phyloP scores from a whole-genome alignment of 2,113 vertebrate genomes.

The Bubo bubo region DNA sequence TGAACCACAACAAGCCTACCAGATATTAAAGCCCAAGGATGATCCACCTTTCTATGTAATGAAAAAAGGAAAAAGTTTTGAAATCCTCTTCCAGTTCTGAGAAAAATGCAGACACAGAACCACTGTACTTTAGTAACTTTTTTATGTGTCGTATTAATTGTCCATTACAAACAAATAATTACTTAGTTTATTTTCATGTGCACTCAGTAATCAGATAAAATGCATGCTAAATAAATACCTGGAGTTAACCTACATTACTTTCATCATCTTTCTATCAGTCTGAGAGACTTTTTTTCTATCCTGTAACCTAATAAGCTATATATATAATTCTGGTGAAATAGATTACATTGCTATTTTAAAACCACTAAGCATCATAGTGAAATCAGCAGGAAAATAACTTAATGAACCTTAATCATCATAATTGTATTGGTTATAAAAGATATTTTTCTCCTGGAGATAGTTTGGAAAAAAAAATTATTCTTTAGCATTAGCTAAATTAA shows the following conservation, averaged over 20 bases:
- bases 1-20: background rate
- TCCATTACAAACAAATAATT: constrained; percentile 30
- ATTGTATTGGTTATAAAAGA: constrained; percentile 47
- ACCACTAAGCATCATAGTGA: background rate
- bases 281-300: background rate
- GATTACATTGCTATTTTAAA: constrained; percentile 43
- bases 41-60: background rate
- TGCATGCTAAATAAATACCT: constrained; percentile 4
- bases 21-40: background rate
- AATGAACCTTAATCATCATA: constrained; percentile 49
- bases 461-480: background rate
- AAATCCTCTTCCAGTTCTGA: background rate
- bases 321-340: background rate
- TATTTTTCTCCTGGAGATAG: constrained; percentile 28
- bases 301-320: constrained; percentile 2
- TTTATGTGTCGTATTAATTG: background rate
- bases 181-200: background rate
- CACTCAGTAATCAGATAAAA: constrained; percentile 15
- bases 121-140: background rate
- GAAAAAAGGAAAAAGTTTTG: background rate
- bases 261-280: background rate
- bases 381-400: constrained; percentile 48
- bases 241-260: background rate
- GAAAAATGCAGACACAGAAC: background rate
- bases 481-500: constrained; percentile 6